phyloP scores from a whole-genome alignment of 2,888 invertebrate species.

The Muscina levida region DNA sequence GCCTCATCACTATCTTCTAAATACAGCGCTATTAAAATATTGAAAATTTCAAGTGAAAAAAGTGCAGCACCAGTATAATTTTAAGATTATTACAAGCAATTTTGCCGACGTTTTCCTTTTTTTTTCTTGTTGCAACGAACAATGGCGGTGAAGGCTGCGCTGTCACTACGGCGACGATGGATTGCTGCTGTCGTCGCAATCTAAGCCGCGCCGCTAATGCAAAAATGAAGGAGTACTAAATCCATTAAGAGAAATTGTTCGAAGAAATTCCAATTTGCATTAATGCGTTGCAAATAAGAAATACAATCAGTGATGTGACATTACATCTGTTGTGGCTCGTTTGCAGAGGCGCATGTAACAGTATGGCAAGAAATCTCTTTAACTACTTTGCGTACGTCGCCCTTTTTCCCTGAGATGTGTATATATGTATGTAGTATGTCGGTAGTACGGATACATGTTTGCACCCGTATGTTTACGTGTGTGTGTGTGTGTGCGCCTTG shows the following conservation, averaged over 20 bases:
- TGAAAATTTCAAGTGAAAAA: conserved; percentile 14
- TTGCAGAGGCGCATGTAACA: neutral
- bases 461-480: neutral
- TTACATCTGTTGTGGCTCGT: neutral
- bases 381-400: conserved; percentile 59
- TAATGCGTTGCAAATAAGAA: neutral
- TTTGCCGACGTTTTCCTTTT: conserved; percentile 45
- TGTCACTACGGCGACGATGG: conserved; percentile 26
- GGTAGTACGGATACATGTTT: conserved; percentile 1
- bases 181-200: conserved; percentile 39
- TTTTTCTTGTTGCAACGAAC: conserved; percentile 51
- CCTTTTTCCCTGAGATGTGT: conserved; percentile 53
- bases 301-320: neutral
- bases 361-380: conserved; percentile 1
- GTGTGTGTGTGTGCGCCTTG: conserved; percentile 3
- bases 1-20: too few species aligned
- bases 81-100: too few species aligned
- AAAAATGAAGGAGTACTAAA: conserved; percentile 5
- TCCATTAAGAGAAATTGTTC: neutral
- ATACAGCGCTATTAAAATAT: neutral
- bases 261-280: conserved; percentile 3
- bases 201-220: conserved; percentile 48
- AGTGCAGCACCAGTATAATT: neutral
- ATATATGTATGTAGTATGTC: conserved; percentile 29
- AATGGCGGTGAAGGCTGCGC: conserved; percentile 62